phyloP scores from a whole-genome alignment of 1,140 invertebrate genomes.

The Pseudomyrmex cubaensis region DNA sequence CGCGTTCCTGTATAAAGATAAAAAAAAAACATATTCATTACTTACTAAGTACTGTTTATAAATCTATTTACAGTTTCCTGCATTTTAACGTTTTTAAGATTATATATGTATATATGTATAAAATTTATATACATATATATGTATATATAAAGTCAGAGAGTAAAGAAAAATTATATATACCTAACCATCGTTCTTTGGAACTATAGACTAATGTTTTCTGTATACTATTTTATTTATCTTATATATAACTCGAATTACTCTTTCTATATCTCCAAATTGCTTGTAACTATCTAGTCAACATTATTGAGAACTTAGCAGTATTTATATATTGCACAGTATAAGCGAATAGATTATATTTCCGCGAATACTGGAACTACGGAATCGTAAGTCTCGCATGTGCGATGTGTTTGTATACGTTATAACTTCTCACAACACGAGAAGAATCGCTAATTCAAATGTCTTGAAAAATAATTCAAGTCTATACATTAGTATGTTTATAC shows the following conservation, averaged over 20 bases:
- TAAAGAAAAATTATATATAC: conserved; percentile 6
- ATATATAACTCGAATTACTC: conserved; percentile 36
- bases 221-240: conserved; percentile 53
- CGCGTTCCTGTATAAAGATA: conserved; percentile 44
- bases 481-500: no score
- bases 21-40: conserved; percentile 61
- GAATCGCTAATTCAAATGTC: conserved; percentile 29
- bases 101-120: conserved; percentile 39
- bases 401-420: conserved; percentile 37
- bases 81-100: conserved; percentile 58
- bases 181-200: not conserved
- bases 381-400: conserved; percentile 13
- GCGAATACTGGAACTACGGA: conserved; percentile 28
- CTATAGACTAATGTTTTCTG: conserved; percentile 58
- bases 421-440: conserved; percentile 41
- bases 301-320: conserved; percentile 68
- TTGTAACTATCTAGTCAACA: conserved; percentile 70
- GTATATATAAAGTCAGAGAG: not conserved
- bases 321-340: conserved; percentile 63
- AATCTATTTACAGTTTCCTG: conserved; percentile 56
- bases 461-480: not conserved
- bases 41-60: conserved; percentile 47
- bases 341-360: conserved; percentile 67
- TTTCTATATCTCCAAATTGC: conserved; percentile 57
- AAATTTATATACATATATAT: conserved; percentile 9